phyloP scores from a whole-genome alignment of 2,797 vertebrate genomes.

The Poeciliopsis infans region DNA sequence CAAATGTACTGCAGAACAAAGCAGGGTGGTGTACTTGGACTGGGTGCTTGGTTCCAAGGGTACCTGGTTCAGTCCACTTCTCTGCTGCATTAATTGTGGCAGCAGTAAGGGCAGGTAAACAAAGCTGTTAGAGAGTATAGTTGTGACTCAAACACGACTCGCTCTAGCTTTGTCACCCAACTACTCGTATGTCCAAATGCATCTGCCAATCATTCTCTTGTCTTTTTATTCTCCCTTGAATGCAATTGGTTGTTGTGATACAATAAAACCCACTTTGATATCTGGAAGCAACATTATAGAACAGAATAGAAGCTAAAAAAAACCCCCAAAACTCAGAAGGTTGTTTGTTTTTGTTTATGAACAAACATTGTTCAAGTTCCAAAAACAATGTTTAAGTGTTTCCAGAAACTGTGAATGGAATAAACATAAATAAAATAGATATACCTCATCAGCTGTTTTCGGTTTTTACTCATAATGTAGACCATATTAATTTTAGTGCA shows the following conservation, averaged over 20 bases:
- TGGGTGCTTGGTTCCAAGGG: slow-evolving; percentile 55
- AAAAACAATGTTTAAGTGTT: background rate
- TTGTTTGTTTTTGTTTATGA: slow-evolving; percentile 2
- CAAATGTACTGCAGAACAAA: slow-evolving; percentile 57
- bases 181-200: slow-evolving; percentile 52
- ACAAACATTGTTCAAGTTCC: background rate
- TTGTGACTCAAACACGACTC: slow-evolving; percentile 64
- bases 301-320: slow-evolving; percentile 1
- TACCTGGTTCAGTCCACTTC: slow-evolving; percentile 62
- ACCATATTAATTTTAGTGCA: too few relatives aligned
- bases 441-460: background rate
- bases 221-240: slow-evolving; percentile 23
- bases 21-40: slow-evolving; percentile 47
- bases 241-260: slow-evolving; percentile 40
- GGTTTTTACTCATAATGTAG: background rate
- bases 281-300: slow-evolving; percentile 20
- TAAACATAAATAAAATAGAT: background rate
- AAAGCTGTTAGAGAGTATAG: slow-evolving; percentile 70
- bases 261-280: slow-evolving; percentile 37
- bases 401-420: background rate
- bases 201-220: slow-evolving; percentile 46
- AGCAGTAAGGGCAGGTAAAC: slow-evolving; percentile 73
- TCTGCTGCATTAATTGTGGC: slow-evolving; percentile 67
- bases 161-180: slow-evolving; percentile 47
- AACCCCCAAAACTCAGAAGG: background rate